Percentiles rank a stretch among this genome's conserved stretches.
Evolutionary conservation across 2,797 vertebrate species (phyloP).

Genomic region (Paguma larvata): DNA sequence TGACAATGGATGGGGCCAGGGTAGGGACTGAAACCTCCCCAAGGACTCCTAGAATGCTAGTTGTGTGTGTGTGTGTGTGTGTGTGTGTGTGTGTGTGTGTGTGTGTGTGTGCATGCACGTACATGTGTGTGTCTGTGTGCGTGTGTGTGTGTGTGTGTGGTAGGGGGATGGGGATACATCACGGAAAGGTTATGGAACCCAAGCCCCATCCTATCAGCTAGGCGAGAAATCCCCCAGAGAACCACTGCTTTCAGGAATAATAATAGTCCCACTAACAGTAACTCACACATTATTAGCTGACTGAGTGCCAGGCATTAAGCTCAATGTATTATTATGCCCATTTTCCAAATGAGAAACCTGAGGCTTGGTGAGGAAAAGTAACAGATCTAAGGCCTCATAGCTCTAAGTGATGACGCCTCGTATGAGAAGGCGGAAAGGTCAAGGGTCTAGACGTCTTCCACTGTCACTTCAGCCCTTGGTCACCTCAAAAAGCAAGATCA

Average conservation of each 20-base stretch:
- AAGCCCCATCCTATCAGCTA: neutral
- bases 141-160: neutral
- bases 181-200: neutral
- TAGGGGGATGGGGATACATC: accelerated
- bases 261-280: neutral
- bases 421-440: neutral
- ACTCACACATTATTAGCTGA: neutral
- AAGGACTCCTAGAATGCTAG: neutral
- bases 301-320: neutral
- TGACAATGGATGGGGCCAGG: neutral
- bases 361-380: neutral
- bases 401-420: neutral
- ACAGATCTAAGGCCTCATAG: neutral
- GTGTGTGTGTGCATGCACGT: neutral
- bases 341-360: slow-evolving; percentile 35
- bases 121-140: neutral
- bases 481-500: neutral
- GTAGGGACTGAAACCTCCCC: neutral
- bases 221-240: neutral
- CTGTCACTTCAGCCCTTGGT: neutral
- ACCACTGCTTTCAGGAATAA: neutral
- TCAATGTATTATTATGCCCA: neutral
- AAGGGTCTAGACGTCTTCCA: neutral
- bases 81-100: neutral
- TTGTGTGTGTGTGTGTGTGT: neutral